Evolutionary conservation across 2,797 vertebrate species (phyloP).

Genomic region (Gymnopithys bicolor): DNA sequence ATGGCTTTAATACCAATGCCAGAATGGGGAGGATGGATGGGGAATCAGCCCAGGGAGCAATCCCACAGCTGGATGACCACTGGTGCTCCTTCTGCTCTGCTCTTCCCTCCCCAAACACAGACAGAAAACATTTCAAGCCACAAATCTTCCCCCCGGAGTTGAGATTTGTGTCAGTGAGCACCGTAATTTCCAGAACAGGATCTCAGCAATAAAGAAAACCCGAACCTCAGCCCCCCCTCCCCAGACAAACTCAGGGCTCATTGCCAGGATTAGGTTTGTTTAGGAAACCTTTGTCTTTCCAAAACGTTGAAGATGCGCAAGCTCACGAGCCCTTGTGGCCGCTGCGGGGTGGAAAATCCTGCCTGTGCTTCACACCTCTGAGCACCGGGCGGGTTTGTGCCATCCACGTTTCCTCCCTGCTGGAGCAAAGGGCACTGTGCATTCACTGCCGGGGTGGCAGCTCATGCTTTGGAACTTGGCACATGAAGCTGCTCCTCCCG

Average conservation of each 20-base stretch:
- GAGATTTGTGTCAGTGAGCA: neutral
- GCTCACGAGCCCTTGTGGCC: fast-evolving
- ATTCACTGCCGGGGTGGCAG: neutral
- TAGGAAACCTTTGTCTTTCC: neutral
- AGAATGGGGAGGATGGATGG: fast-evolving
- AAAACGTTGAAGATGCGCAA: neutral
- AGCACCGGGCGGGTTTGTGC: fast-evolving
- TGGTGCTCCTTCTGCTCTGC: fast-evolving
- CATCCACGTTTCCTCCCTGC: neutral
- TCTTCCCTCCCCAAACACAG: neutral
- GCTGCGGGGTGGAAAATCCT: neutral
- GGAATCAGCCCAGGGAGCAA: neutral
- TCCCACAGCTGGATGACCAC: neutral
- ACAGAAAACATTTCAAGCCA: neutral
- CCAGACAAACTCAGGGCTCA: neutral
- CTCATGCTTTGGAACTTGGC: neutral
- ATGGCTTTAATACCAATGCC: fast-evolving
- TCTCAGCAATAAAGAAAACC: neutral
- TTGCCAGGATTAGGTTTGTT: neutral
- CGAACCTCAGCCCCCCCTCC: neutral
- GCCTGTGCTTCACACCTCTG: neutral
- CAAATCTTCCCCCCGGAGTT: neutral
- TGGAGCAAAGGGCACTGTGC: fast-evolving
- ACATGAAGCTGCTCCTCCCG: neutral
- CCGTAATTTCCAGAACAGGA: neutral